These are phyloP conservation scores for Manis pentadactyla DNA, from an alignment of 2,797 vertebrate species.

Conservation along the genomic window DNA sequence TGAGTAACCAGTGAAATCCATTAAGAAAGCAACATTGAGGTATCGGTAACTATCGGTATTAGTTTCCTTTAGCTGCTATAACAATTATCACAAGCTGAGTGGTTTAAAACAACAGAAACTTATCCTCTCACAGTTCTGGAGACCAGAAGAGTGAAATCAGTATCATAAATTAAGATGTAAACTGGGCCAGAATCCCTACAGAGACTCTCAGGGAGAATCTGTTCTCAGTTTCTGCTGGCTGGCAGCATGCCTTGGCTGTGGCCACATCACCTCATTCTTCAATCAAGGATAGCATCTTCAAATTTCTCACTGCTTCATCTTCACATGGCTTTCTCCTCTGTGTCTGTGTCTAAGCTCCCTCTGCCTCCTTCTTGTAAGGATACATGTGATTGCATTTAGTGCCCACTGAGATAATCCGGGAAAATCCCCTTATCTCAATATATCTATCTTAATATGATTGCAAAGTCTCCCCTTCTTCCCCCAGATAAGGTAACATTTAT, in stretches of 20 bases:
- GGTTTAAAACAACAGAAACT: background rate
- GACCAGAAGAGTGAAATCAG: background rate
- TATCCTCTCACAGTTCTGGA: background rate
- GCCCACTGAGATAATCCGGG: background rate
- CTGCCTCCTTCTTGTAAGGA: background rate
- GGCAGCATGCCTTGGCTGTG: background rate
- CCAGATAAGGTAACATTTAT: background rate
- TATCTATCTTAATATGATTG: background rate
- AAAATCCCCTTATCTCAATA: background rate
- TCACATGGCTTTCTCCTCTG: background rate
- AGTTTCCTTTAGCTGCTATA: background rate
- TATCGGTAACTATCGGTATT: background rate
- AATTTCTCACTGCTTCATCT: background rate
- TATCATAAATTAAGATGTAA: background rate
- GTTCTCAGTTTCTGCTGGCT: background rate
- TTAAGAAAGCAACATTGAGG: background rate
- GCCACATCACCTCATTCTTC: background rate
- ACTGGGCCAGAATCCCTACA: background rate
- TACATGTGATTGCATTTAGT: background rate
- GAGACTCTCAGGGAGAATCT: background rate
- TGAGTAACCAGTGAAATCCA: background rate
- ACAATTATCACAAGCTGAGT: background rate
- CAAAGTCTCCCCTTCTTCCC: background rate
- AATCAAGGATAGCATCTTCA: background rate
- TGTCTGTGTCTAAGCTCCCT: background rate